Conservation (phyloP, 2,888 invertebrate species). For the Siphlonurus alternatus region DNA sequence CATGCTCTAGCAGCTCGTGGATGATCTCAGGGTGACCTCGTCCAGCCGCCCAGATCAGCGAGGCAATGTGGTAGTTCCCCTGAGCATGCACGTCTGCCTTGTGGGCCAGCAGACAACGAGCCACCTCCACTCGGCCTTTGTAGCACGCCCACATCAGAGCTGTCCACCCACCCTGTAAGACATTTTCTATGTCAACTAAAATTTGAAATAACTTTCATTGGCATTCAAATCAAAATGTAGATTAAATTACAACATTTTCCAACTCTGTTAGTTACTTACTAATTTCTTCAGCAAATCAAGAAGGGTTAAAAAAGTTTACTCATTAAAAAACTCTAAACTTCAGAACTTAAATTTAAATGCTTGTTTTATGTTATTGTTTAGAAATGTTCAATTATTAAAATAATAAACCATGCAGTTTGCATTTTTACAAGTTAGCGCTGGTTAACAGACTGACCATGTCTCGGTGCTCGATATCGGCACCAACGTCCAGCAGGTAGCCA, state of each 20-base stretch:
- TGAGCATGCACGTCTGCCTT: slow-evolving; percentile 90
- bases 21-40: slow-evolving; percentile 79
- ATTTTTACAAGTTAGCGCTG: too few relatives aligned
- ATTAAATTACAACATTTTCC: neutral
- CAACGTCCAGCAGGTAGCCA: slow-evolving; percentile 64
- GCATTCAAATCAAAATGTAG: neutral
- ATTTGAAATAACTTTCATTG: neutral
- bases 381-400: too few relatives aligned
- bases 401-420: too few relatives aligned
- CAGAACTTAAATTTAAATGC: too few relatives aligned
- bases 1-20: slow-evolving; percentile 59
- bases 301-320: too few relatives aligned
- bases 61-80: slow-evolving; percentile 86
- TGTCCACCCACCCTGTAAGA: slow-evolving; percentile 82
- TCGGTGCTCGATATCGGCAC: slow-evolving; percentile 68
- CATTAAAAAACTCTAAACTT: too few relatives aligned
- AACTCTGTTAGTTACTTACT: too few relatives aligned
- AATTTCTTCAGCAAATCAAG: too few relatives aligned
- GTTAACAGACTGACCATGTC: slow-evolving; percentile 64
- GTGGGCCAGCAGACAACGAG: slow-evolving; percentile 57
- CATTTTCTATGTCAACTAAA: slow-evolving; percentile 15
- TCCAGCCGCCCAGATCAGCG: slow-evolving; percentile 89
- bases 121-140: slow-evolving; percentile 58
- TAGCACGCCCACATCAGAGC: slow-evolving; percentile 96
- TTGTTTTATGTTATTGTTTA: too few relatives aligned